Evolutionary conservation across 2,888 invertebrate genomes (phyloP).

Genomic region (Dynastes tityus): DNA sequence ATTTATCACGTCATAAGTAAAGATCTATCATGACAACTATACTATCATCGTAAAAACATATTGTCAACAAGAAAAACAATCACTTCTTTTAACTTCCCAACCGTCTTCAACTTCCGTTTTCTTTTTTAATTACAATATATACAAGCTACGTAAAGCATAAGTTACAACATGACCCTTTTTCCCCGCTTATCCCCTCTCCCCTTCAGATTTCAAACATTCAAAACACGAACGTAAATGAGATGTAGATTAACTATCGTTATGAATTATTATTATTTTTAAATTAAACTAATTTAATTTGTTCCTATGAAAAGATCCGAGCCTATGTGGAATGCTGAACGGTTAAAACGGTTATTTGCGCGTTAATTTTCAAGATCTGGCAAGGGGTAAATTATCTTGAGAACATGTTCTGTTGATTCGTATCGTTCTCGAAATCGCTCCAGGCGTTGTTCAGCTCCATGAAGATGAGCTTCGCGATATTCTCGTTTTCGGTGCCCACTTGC

Average conservation of each 20-base stretch:
- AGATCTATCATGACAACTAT: no score
- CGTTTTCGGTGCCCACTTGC: slow-evolving; percentile 94
- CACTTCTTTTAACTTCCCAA: background rate
- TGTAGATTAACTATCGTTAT: no score
- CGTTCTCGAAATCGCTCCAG: slow-evolving; percentile 97
- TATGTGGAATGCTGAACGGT: slow-evolving; percentile 38
- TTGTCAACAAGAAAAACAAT: slow-evolving; percentile 41
- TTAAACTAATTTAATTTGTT: slow-evolving; percentile 23
- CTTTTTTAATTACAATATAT: slow-evolving; percentile 40
- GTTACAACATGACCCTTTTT: background rate
- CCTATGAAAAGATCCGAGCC: background rate
- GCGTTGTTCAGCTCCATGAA: slow-evolving; percentile 99
- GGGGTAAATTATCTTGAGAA: slow-evolving; percentile 65
- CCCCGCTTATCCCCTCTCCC: background rate
- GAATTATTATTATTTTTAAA: no score
- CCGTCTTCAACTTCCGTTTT: background rate
- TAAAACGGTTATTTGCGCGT: background rate
- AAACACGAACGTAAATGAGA: background rate
- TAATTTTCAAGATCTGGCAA: background rate
- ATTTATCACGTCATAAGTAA: no score
- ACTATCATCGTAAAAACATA: slow-evolving; percentile 33
- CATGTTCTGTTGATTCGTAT: slow-evolving; percentile 85
- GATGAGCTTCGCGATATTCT: slow-evolving; percentile 94
- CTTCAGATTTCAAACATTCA: background rate
- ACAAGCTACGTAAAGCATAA: slow-evolving; percentile 36